Percentiles rank a stretch among this genome's conserved stretches.
Evolutionary conservation across 2,113 vertebrate species (phyloP).

Genomic region (Cygnus buccinator): DNA sequence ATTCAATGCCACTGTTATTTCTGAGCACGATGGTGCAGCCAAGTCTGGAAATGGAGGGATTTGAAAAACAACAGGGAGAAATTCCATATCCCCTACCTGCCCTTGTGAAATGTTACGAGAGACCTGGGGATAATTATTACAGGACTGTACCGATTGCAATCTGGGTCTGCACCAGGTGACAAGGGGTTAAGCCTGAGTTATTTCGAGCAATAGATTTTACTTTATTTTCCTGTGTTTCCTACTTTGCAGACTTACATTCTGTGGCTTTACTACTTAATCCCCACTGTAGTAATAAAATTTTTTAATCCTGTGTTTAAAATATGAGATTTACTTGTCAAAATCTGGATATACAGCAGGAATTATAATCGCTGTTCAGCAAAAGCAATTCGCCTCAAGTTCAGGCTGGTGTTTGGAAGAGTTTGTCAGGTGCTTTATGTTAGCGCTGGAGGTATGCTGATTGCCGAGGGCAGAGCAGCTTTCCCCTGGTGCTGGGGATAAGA

Average conservation of each 20-base stretch:
- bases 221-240: conserved; percentile 61
- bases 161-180: not conserved
- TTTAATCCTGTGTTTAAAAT: conserved; percentile 92
- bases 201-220: conserved; percentile 61
- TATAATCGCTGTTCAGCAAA: conserved; percentile 66
- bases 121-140: not conserved
- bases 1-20: conserved; percentile 36
- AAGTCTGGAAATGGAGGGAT: conserved; percentile 51
- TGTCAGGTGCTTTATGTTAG: conserved; percentile 38
- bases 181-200: conserved; percentile 54
- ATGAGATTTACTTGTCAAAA: conserved; percentile 89
- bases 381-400: conserved; percentile 43
- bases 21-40: not conserved
- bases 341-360: conserved; percentile 79
- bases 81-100: conserved; percentile 29
- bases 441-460: not conserved
- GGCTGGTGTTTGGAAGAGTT: conserved; percentile 13
- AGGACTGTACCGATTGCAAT: not conserved
- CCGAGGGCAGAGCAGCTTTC: conserved; percentile 13
- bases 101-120: conserved; percentile 12
- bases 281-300: conserved; percentile 87
- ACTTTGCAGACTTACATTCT: conserved; percentile 77
- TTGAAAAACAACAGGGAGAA: conserved; percentile 48
- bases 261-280: conserved; percentile 83
- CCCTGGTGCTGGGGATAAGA: not conserved